Conservation (phyloP, 2,888 invertebrate species). For the Cataglyphis rosenhaueri region DNA sequence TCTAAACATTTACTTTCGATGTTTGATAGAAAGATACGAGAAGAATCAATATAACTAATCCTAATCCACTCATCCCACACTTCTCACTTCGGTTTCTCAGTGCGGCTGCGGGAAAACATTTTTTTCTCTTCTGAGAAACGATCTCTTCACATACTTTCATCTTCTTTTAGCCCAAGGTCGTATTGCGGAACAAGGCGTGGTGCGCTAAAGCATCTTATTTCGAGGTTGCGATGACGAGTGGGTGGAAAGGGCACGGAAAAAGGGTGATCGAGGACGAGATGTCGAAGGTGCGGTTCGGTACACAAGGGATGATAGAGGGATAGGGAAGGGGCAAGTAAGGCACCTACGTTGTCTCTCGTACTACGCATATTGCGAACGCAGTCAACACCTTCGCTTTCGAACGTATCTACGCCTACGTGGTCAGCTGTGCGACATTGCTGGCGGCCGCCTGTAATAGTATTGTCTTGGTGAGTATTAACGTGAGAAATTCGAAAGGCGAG, state of each 20-base stretch:
- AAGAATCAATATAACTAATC: not conserved
- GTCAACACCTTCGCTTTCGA: slow-evolving; percentile 43
- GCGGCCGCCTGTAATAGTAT: slow-evolving; percentile 16
- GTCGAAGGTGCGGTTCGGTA: not conserved
- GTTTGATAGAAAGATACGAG: not conserved
- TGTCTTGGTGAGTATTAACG: slow-evolving; percentile 26
- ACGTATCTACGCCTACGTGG: not conserved
- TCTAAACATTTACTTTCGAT: slow-evolving; percentile 1
- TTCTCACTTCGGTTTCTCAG: not conserved
- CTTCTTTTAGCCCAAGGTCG: not conserved
- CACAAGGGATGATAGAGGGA: not conserved
- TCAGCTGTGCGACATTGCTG: not conserved
- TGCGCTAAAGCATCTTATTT: not conserved
- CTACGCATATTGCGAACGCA: slow-evolving; percentile 17
- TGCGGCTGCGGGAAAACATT: not conserved
- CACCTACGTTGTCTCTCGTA: not conserved
- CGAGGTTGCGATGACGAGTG: not conserved
- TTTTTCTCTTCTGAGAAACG: not conserved
- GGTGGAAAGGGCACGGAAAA: not conserved
- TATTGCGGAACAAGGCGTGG: not conserved
- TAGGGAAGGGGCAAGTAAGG: not conserved
- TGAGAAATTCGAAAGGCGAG: slow-evolving; percentile 49
- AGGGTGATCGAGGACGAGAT: not conserved
- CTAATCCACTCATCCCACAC: not conserved
- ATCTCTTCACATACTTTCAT: not conserved